Conservation (phyloP, 2,888 invertebrate species). For the Osedax fenrisi region DNA sequence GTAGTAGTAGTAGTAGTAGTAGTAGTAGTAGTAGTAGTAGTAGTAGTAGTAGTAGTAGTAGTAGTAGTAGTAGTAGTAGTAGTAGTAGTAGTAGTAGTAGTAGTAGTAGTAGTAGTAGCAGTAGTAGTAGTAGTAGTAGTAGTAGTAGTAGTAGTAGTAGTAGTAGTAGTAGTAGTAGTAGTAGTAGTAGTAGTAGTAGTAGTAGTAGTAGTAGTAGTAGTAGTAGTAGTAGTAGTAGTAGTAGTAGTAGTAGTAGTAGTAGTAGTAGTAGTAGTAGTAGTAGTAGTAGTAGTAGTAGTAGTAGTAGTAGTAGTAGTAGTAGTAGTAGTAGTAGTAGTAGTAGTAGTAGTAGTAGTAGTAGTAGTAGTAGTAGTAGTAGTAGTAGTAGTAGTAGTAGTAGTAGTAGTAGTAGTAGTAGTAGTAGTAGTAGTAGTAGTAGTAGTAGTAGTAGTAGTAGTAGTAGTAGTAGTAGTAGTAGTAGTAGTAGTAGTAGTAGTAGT, state of each 20-base stretch:
- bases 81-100: background rate
- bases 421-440: too few species aligned
- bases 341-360: too few species aligned
- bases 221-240: conserved; percentile 21
- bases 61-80: background rate
- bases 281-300: conserved; percentile 16
- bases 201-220: conserved; percentile 18
- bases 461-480: too few species aligned
- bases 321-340: background rate
- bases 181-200: conserved; percentile 22
- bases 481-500: too few species aligned
- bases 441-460: too few species aligned
- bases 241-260: conserved; percentile 18
- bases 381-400: too few species aligned
- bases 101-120: background rate
- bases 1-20: background rate
- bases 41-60: background rate
- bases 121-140: background rate
- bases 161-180: conserved; percentile 20
- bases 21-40: background rate
- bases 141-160: conserved; percentile 2
- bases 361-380: too few species aligned
- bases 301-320: conserved; percentile 14
- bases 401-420: too few species aligned
- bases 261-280: conserved; percentile 19